A percentile compares a stretch with the other conserved stretches of the same genome.
Conservation (phyloP, 2,113 vertebrate genomes). For the Conger conger region DNA sequence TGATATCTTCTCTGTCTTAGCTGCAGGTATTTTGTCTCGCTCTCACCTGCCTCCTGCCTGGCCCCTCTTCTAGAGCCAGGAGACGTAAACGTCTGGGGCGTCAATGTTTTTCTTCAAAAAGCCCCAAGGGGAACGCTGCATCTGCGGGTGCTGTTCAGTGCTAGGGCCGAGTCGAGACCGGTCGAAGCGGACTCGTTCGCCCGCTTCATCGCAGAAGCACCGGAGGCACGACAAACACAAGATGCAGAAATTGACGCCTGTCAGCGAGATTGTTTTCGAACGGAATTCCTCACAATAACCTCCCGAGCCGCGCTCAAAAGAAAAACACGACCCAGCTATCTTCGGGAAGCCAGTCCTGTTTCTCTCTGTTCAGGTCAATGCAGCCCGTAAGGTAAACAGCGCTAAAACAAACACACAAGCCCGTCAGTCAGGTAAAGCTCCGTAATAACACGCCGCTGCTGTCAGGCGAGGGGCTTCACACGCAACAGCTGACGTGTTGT, state of each 20-base stretch:
- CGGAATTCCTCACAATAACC: slow-evolving; percentile 1
- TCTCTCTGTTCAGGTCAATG: background rate
- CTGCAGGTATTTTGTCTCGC: slow-evolving; percentile 17
- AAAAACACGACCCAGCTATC: background rate
- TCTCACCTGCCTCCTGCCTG: background rate
- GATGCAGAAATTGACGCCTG: background rate
- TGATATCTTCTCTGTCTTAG: background rate
- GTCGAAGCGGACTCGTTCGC: background rate
- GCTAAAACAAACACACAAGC: background rate
- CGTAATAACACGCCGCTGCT: background rate
- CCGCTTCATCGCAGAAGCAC: background rate
- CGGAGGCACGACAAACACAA: background rate
- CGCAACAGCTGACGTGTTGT: no score
- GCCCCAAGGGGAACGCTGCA: background rate
- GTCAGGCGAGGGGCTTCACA: background rate
- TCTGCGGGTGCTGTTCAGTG: background rate
- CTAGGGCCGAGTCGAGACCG: background rate
- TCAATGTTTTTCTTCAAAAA: background rate
- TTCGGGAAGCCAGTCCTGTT: background rate
- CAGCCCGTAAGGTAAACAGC: background rate
- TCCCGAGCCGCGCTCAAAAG: background rate
- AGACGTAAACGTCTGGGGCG: background rate
- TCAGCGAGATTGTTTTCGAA: background rate
- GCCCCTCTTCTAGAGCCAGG: background rate
- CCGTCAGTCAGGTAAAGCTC: background rate